These are phyloP conservation scores for Madoqua kirkii DNA, from an alignment of 2,113 vertebrate species.

Conservation along the genomic window DNA sequence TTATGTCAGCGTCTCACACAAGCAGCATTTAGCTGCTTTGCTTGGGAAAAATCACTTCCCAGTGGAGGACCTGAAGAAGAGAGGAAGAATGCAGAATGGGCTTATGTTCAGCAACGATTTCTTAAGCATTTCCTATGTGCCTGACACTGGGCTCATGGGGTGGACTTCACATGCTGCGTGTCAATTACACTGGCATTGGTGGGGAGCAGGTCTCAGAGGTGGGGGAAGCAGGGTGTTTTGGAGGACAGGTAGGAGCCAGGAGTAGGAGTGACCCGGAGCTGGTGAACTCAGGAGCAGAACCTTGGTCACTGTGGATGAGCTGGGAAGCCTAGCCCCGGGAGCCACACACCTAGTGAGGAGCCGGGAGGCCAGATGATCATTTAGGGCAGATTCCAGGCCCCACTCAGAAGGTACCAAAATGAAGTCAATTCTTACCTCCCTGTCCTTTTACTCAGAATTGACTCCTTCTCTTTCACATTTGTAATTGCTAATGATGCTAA, in stretches of 20 bases:
- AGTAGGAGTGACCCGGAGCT: too few species aligned
- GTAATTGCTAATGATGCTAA: background rate
- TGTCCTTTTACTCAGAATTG: background rate
- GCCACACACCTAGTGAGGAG: background rate
- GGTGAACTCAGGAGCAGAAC: background rate
- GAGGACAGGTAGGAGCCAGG: background rate
- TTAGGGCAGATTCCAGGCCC: background rate
- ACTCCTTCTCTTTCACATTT: background rate
- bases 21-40: background rate
- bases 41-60: background rate
- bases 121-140: background rate
- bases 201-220: background rate
- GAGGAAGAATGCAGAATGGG: background rate
- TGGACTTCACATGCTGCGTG: background rate
- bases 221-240: background rate
- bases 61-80: background rate
- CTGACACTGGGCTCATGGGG: background rate
- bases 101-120: background rate
- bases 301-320: fast-evolving
- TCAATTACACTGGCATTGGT: background rate
- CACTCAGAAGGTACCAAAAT: background rate
- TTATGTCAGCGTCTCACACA: background rate
- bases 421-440: background rate
- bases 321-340: fast-evolving
- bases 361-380: background rate